Evolutionary conservation across 2,113 vertebrate genomes (phyloP), one percentile per base, ranked within the genome.

Genomic region (Calyptomena viridis): DNA sequence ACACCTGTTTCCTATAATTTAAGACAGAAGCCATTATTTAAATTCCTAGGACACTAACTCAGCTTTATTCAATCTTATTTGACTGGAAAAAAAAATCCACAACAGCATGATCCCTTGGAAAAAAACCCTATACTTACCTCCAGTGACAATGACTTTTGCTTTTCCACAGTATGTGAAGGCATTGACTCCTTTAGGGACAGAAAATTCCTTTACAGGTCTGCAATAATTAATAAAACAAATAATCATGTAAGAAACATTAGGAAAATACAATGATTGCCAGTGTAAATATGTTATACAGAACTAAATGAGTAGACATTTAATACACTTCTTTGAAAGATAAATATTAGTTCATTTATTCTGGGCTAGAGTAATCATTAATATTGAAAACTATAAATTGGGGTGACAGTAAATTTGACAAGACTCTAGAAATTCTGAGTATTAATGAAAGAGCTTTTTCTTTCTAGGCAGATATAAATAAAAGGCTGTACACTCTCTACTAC

Each of bases 171-270:
- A 98, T 27, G 97, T 96, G 74, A 98, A 98, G 6, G 95, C 96
- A 78, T 98, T 98, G 21, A 98, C 97, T 86, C 98, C 97, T 95
- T 78, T 95, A 50, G 97, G 97, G 55, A 98, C 95, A 64, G 97
- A 96, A 96, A 98, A 98, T 64, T 97, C 97, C 89, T 95, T 97
- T 96, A 98, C 95, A 58, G 97, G 97, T 92, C 97, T 98, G 93
- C 55, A 92, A 97, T 77, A 3, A 71, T 85, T 62, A 96, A 85
- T 35, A 81, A 91, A 58, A 80, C 8, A 73, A 53, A 40, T 84
- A 68, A 78, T 81, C 3, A 56, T 50, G 13, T 80, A 74, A 72
- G 59, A 93, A 92, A 69, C 39, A 46, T n/a, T 58, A 7, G 8
- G 50, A 84, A 92, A 94, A 76, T 14, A 55, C 4, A 44, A 8